Evolutionary conservation across 37 sponge, comb jelly and placozoan genomes (phyloP).

Genomic region (Amphimedon queenslandica): DNA sequence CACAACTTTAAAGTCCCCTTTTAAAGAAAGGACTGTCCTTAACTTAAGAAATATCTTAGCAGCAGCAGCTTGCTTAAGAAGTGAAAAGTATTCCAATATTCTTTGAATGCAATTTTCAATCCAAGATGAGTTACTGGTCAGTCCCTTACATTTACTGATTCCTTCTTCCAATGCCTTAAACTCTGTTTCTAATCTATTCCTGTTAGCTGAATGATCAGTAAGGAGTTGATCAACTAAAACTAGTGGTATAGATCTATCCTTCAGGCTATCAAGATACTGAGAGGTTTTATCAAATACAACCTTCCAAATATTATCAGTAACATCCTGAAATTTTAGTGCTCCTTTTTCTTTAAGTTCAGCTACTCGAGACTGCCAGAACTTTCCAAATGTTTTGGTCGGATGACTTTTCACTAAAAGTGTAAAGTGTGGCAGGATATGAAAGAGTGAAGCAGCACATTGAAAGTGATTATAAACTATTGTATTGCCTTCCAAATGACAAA

Average conservation of each 20-base stretch:
- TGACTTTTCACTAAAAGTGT: not conserved
- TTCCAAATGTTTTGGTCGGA: not conserved
- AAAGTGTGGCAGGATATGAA: not conserved
- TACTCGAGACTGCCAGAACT: not conserved
- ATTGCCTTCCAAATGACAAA: not conserved
- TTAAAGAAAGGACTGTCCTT: not conserved
- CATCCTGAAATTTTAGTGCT: not conserved
- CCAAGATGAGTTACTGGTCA: not conserved
- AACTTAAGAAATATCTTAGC: constrained; percentile 13
- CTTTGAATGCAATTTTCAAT: not conserved
- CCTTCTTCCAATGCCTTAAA: not conserved
- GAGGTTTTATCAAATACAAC: not conserved
- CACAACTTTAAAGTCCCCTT: constrained; percentile 14
- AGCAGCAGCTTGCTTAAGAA: not conserved
- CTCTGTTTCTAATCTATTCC: not conserved
- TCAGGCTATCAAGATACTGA: not conserved
- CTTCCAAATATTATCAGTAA: not conserved
- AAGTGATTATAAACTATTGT: not conserved
- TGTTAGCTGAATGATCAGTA: not conserved
- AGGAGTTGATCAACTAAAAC: constrained; percentile 2
- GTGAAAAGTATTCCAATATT: not conserved
- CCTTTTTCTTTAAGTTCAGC: not conserved
- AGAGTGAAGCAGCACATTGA: not conserved
- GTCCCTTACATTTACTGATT: not conserved
- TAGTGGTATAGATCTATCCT: not conserved